Base-by-base conservation (phyloP, 1,140 invertebrate genomes). In the Eumeta japonica region DNA sequence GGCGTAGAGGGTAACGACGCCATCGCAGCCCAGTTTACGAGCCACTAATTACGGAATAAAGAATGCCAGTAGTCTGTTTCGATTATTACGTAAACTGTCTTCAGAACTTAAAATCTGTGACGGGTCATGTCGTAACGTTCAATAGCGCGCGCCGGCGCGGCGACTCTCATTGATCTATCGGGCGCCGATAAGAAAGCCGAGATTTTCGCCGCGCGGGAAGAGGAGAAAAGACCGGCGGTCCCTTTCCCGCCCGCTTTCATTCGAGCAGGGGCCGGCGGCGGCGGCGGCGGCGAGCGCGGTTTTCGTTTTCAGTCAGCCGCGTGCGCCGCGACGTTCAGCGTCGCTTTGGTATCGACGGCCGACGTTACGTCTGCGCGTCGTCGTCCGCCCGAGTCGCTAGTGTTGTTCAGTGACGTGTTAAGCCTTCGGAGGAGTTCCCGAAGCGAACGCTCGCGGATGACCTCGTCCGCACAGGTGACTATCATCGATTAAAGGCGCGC, bases 231-330 rank as follows among this genome's bases (percentile, higher is more conserved):
- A 56, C 38, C 51, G 42, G 49, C 49, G 43, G 63, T 70, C 68
- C 60, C 59, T 66, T 64, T 73, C 64, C 46, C 54, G 37, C 56
- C 43, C 55, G 52, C 65, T 68, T 71, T 72, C 63, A 48, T 67
- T 54, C 44, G 48, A 46, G 33, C 51, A 55, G 50, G 55, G 48
- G 55, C 52, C 41, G 16, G 37, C 37, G 5, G 53, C 46, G 43
- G 38, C 45, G 5, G 48, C 49, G 50, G 58, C 48, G 51, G 45
- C 51, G 51, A 49, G 46, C 43, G 46, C 45, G 48, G 46, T 44
- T 50, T 64, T 66, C 64, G 68, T 73, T 70, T 68, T 62, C 58
- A 62, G 56, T 61, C 55, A 56, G 28, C 55, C 64, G 50, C 58
- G 68, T 65, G 28, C 28, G 28, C 12, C 4, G 28, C 5, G 28